Conservation (phyloP, 2,888 invertebrate species). For the Quadroppia sp. region DNA sequence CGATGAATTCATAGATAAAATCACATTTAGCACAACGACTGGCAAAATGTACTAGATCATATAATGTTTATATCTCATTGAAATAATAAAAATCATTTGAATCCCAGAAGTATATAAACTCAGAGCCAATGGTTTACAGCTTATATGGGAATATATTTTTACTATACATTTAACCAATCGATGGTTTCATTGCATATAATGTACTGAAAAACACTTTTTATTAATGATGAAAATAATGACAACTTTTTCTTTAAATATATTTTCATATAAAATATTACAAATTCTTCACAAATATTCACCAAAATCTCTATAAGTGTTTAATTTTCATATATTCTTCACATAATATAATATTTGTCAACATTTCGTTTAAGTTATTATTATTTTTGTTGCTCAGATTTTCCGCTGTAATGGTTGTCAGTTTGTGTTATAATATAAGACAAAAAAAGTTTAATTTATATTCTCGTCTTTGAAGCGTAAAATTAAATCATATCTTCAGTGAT, state of each 20-base stretch:
- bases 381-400: not conserved
- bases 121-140: not conserved
- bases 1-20: not conserved
- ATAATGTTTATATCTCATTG: not conserved
- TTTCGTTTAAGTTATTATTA: not conserved
- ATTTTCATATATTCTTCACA: not conserved
- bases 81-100: constrained; percentile 2
- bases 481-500: not conserved
- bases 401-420: not conserved
- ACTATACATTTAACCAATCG: constrained; percentile 8
- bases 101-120: not conserved
- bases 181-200: constrained; percentile 1
- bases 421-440: not conserved
- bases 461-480: not conserved
- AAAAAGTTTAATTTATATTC: not conserved
- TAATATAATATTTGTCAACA: not conserved
- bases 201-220: not conserved
- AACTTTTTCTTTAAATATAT: constrained; percentile 7
- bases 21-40: not conserved
- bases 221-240: constrained; percentile 21
- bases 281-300: not conserved
- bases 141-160: not conserved
- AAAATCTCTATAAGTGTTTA: not conserved
- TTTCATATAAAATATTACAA: no score
- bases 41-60: not conserved